These are phyloP conservation scores for Diphyllodes magnificus DNA, from an alignment of 2,113 vertebrate genomes.

Conservation along the genomic window DNA sequence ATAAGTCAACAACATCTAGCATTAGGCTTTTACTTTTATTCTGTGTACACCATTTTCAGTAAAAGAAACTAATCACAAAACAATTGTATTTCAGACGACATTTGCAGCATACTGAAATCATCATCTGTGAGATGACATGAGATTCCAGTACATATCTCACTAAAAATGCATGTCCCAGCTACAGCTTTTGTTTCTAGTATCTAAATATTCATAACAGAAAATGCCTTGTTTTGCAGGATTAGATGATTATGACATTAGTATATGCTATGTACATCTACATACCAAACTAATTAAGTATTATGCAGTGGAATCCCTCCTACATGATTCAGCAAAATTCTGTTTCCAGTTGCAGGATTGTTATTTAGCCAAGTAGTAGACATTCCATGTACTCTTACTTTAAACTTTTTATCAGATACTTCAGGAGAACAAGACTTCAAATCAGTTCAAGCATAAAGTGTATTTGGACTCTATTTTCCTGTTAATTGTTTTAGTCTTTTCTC, in stretches of 20 bases:
- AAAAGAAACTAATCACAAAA: neutral
- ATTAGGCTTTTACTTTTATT: neutral
- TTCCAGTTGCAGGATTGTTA: neutral
- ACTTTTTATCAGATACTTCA: slow-evolving; percentile 33
- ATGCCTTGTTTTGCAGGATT: neutral
- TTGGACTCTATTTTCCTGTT: slow-evolving; percentile 63
- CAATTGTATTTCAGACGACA: neutral
- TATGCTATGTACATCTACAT: neutral
- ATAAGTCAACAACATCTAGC: neutral
- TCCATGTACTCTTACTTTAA: neutral
- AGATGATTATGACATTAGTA: neutral
- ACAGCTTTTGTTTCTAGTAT: neutral
- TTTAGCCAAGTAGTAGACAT: neutral
- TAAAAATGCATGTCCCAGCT: neutral
- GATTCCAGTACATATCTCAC: neutral
- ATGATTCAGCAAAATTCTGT: neutral
- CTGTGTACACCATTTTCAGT: neutral
- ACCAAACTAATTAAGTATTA: neutral
- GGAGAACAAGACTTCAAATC: slow-evolving; percentile 46
- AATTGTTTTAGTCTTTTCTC: slow-evolving; percentile 61
- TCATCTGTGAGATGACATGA: neutral
- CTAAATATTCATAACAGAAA: neutral
- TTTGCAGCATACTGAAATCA: neutral
- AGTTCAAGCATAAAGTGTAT: slow-evolving; percentile 41
- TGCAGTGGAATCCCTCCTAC: neutral